phyloP scores from a whole-genome alignment of 2,888 invertebrate species.

The Gerris lacustris region DNA sequence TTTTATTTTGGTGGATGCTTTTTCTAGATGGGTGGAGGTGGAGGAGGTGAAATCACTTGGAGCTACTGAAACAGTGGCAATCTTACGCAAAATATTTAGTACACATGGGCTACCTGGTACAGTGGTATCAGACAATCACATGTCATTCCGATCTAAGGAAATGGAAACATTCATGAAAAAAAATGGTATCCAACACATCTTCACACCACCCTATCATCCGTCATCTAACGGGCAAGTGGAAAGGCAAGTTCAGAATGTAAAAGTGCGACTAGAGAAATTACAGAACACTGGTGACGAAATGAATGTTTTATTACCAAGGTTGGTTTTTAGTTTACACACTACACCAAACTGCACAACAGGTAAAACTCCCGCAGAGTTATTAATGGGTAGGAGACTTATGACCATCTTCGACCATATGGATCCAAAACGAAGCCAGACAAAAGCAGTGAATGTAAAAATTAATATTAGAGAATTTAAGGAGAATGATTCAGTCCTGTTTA shows the following conservation, averaged over 20 bases:
- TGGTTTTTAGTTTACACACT: background rate
- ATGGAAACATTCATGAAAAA: background rate
- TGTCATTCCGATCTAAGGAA: conserved; percentile 7
- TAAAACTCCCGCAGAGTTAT: background rate
- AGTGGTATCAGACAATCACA: conserved; percentile 11
- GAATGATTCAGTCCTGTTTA: background rate
- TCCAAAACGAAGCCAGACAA: background rate
- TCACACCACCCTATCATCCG: too few relatives aligned
- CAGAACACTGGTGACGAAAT: background rate
- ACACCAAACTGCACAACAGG: background rate
- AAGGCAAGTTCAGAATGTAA: background rate
- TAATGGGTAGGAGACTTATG: background rate
- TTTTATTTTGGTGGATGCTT: background rate
- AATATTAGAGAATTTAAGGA: background rate
- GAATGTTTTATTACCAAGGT: background rate
- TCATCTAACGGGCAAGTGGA: too few relatives aligned
- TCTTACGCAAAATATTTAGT: conserved; percentile 5
- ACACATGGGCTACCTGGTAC: conserved; percentile 7
- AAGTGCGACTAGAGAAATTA: background rate
- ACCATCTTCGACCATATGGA: background rate
- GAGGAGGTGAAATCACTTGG: conserved; percentile 3
- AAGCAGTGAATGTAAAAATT: background rate
- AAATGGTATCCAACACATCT: conserved; percentile 2
- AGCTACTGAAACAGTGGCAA: background rate
- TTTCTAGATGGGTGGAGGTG: conserved; percentile 8